Conservation (phyloP, 1,140 invertebrate species). For the Dreissena rostriformis region DNA sequence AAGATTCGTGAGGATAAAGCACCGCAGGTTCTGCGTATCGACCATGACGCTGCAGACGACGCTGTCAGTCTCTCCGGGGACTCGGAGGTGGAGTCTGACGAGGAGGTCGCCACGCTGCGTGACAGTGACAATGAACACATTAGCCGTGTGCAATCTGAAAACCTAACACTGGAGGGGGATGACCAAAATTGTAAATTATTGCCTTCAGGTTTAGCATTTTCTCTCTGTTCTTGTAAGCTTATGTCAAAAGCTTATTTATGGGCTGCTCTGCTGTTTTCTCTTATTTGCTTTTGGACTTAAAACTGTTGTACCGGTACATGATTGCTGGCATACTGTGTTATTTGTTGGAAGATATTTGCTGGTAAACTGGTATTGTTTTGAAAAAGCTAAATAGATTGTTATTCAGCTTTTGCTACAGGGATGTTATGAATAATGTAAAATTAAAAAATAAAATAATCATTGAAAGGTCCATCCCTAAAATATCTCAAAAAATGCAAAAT, state of each 20-base stretch:
- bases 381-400: too few species aligned
- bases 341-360: background rate
- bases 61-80: slow-evolving; percentile 61
- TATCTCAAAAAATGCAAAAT: too few species aligned
- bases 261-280: background rate
- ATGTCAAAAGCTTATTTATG: slow-evolving; percentile 1
- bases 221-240: background rate
- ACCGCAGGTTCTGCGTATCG: slow-evolving; percentile 74
- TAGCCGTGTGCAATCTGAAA: slow-evolving; percentile 15
- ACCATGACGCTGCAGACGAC: slow-evolving; percentile 66
- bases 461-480: too few species aligned
- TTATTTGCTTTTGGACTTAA: too few species aligned
- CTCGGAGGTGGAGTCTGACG: slow-evolving; percentile 51
- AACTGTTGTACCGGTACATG: too few species aligned
- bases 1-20: slow-evolving; percentile 67
- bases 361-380: background rate
- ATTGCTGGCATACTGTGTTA: background rate
- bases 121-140: slow-evolving; percentile 22
- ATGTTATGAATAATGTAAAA: too few species aligned
- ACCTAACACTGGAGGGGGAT: background rate
- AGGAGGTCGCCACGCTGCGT: slow-evolving; percentile 25
- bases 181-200: slow-evolving; percentile 47
- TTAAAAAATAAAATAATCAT: too few species aligned
- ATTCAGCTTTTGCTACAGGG: too few species aligned
- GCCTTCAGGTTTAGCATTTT: slow-evolving; percentile 41